phyloP scores from a whole-genome alignment of 1,140 invertebrate species.

The Globodera rostochiensis region DNA sequence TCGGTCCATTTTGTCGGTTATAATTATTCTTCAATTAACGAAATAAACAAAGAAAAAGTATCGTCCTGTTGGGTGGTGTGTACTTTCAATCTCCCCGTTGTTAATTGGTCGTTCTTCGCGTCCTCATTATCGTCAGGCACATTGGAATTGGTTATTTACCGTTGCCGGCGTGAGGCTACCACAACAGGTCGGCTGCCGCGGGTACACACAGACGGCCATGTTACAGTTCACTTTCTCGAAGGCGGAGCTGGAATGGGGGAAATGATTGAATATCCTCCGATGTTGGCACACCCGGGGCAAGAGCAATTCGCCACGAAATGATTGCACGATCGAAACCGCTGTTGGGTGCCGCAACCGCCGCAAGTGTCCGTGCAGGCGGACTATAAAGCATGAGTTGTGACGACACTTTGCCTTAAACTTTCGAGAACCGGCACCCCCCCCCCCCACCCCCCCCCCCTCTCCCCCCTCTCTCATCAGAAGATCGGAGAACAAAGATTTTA shows the following conservation, averaged over 20 bases:
- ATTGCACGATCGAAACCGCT: constrained; percentile 37
- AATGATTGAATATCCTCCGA: background rate
- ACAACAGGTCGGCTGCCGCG: constrained; percentile 26
- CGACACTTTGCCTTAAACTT: background rate
- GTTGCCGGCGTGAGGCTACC: constrained; percentile 16
- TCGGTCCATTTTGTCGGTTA: background rate
- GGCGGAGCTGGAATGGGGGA: constrained; percentile 18
- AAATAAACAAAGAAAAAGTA: background rate
- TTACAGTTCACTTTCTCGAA: constrained; percentile 37
- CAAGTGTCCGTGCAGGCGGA: constrained; percentile 32
- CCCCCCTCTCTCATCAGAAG: too few species aligned
- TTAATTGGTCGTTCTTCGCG: background rate
- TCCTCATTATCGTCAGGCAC: constrained; percentile 15
- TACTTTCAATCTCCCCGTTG: background rate
- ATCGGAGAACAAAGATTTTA: background rate
- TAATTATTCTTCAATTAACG: background rate
- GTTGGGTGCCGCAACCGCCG: constrained; percentile 32
- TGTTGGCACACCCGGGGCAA: constrained; percentile 4
- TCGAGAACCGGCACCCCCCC: too few species aligned
- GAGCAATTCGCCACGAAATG: background rate
- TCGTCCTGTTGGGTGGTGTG: background rate
- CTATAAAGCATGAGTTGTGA: constrained; percentile 4
- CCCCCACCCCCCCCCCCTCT: too few species aligned
- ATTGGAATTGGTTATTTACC: constrained; percentile 31
- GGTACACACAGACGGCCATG: constrained; percentile 31